A percentile compares a stretch with the other conserved stretches of the same genome.
These are phyloP conservation scores for Scaptomyza parva DNA, from an alignment of 2,888 invertebrate genomes.

Conservation along the genomic window DNA sequence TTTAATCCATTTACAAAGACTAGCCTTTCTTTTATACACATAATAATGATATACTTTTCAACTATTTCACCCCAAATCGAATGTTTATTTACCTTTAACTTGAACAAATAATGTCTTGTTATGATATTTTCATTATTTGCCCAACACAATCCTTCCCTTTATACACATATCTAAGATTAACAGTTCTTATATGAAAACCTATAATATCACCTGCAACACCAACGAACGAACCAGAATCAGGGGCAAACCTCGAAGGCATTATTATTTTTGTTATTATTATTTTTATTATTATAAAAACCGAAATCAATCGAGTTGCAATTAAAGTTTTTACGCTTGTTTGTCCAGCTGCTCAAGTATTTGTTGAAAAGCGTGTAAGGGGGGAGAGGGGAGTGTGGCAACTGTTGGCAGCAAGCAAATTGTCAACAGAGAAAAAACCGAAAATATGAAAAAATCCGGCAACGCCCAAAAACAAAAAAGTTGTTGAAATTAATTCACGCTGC, in stretches of 20 bases:
- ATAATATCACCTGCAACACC: slow-evolving; percentile 57
- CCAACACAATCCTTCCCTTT: slow-evolving; percentile 10
- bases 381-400: background rate
- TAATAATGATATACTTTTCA: background rate
- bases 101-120: slow-evolving; percentile 30
- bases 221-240: background rate
- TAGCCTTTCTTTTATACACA: background rate
- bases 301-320: slow-evolving; percentile 53
- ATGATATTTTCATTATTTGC: slow-evolving; percentile 31
- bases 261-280: slow-evolving; percentile 38
- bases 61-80: background rate
- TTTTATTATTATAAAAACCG: too few species aligned
- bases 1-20: slow-evolving; percentile 2
- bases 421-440: slow-evolving; percentile 37
- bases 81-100: slow-evolving; percentile 9
- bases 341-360: slow-evolving; percentile 56
- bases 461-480: slow-evolving; percentile 58
- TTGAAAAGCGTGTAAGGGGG: background rate
- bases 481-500: slow-evolving; percentile 67
- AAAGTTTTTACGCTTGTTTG: slow-evolving; percentile 21
- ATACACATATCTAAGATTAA: slow-evolving; percentile 8
- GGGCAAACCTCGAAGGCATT: slow-evolving; percentile 9
- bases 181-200: slow-evolving; percentile 30
- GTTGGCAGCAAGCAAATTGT: slow-evolving; percentile 59
- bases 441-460: slow-evolving; percentile 43